Conservation (phyloP, 2,888 invertebrate species). For the Stegophylla sp. region DNA sequence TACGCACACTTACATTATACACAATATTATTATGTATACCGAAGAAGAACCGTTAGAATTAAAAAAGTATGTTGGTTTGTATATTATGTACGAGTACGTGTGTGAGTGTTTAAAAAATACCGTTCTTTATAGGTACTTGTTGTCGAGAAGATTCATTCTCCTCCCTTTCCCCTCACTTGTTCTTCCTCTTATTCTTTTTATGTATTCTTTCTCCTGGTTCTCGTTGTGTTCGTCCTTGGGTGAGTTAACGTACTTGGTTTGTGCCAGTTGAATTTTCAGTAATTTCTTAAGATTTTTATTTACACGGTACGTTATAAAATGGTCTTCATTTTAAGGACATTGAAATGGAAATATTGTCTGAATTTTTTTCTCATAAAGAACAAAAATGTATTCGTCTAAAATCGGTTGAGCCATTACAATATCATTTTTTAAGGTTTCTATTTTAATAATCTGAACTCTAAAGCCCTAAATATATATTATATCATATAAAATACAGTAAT, state of each 20-base stretch:
- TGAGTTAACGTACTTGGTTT: slow-evolving; percentile 24
- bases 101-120: slow-evolving; percentile 25
- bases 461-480: too few species aligned
- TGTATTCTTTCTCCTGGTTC: not conserved
- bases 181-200: not conserved
- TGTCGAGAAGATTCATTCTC: not conserved
- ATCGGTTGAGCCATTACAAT: not conserved
- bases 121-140: slow-evolving; percentile 11
- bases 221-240: slow-evolving; percentile 14
- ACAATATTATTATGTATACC: slow-evolving; percentile 12
- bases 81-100: not conserved
- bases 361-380: not conserved
- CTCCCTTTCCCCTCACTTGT: not conserved
- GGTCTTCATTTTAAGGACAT: slow-evolving; percentile 15
- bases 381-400: too few species aligned
- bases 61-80: slow-evolving; percentile 20
- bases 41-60: slow-evolving; percentile 49
- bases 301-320: slow-evolving; percentile 10
- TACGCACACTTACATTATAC: not conserved
- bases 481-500: too few species aligned
- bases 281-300: slow-evolving; percentile 3
- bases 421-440: too few species aligned
- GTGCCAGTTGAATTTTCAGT: slow-evolving; percentile 20
- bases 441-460: too few species aligned
- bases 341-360: not conserved